Conservation (phyloP, 2,797 vertebrate genomes). For the Schizothorax lantsangensis region DNA sequence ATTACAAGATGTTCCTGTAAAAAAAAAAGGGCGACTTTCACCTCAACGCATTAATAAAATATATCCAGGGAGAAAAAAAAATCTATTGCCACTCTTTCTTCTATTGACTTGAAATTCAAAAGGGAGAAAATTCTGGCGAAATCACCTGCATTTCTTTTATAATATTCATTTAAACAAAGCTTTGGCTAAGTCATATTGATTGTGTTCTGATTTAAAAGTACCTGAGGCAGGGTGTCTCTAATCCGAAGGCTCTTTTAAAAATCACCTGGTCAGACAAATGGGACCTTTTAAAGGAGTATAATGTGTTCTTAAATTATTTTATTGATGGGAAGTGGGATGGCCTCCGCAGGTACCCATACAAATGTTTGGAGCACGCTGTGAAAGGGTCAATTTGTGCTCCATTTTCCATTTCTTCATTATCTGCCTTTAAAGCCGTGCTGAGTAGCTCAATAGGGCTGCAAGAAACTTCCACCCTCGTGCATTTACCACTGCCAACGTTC, state of each 20-base stretch:
- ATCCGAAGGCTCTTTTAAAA: constrained; percentile 95
- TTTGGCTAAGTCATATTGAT: constrained; percentile 80
- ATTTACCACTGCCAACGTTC: constrained; percentile 80
- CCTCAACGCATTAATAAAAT: constrained; percentile 27
- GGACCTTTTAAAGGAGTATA: constrained; percentile 95
- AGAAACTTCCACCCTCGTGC: constrained; percentile 84
- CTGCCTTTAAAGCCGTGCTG: constrained; percentile 87
- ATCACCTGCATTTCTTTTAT: constrained; percentile 72
- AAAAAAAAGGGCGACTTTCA: constrained; percentile 8
- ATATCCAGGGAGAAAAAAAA: not conserved
- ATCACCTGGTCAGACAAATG: constrained; percentile 99
- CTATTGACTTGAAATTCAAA: constrained; percentile 74
- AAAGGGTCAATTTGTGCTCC: constrained; percentile 98
- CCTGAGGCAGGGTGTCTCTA: constrained; percentile 85
- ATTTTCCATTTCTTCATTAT: constrained; percentile 96
- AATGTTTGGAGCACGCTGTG: constrained; percentile 92
- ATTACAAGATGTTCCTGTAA: not conserved
- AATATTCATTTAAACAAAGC: constrained; percentile 81
- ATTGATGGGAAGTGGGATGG: constrained; percentile 93
- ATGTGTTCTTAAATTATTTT: constrained; percentile 99
- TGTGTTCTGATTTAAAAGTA: constrained; percentile 86
- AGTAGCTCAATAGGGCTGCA: constrained; percentile 84
- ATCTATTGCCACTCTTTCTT: constrained; percentile 60
- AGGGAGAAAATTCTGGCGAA: constrained; percentile 46
- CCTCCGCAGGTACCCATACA: constrained; percentile 94